These are phyloP conservation scores for Allolobophora icterica DNA, from an alignment of 2,888 invertebrate species.

Conservation along the genomic window DNA sequence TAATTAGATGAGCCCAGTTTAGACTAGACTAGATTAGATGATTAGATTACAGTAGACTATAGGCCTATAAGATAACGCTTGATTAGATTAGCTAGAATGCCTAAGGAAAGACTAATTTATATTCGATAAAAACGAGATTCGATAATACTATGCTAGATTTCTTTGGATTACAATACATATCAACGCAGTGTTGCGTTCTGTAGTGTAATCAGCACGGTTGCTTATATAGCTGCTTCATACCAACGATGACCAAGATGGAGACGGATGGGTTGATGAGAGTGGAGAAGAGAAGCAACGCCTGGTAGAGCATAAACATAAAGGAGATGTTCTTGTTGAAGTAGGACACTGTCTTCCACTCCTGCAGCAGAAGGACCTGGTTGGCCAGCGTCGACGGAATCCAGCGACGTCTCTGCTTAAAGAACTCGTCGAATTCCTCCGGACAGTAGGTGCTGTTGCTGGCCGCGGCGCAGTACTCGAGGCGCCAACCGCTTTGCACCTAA, in stretches of 20 bases:
- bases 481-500: conserved; percentile 59
- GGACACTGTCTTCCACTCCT: conserved; percentile 51
- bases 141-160: too few species aligned
- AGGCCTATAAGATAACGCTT: too few species aligned
- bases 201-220: too few species aligned
- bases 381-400: conserved; percentile 62
- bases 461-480: conserved; percentile 61
- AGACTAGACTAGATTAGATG: too few species aligned
- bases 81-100: too few species aligned
- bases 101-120: too few species aligned
- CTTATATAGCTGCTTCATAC: conserved; percentile 30
- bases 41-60: too few species aligned
- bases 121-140: too few species aligned
- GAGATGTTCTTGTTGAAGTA: conserved; percentile 56
- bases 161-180: too few species aligned
- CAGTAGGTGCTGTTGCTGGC: conserved; percentile 59
- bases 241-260: conserved; percentile 41
- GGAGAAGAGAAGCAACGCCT: conserved; percentile 55
- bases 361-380: conserved; percentile 54
- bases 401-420: conserved; percentile 60
- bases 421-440: conserved; percentile 61
- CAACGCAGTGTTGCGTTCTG: too few species aligned
- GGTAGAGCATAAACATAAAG: conserved; percentile 56
- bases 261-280: conserved; percentile 50
- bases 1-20: too few species aligned